Evolutionary conservation across 1,140 invertebrate species (phyloP).

Genomic region (Drosophila asahinai): DNA sequence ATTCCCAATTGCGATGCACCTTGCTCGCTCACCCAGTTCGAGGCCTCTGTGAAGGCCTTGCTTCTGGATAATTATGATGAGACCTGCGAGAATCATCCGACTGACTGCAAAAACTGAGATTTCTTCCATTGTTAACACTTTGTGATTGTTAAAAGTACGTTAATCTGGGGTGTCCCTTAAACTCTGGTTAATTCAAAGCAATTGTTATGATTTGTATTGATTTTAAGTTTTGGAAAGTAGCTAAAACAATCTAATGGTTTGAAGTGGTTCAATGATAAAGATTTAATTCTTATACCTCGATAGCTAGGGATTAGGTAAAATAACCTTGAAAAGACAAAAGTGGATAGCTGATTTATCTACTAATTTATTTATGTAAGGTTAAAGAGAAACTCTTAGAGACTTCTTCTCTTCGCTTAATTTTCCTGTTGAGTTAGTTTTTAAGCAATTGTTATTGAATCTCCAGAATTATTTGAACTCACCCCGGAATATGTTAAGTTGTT

Average conservation of each 20-base stretch:
- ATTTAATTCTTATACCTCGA: background rate
- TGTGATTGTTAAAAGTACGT: slow-evolving; percentile 32
- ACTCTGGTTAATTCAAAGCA: slow-evolving; percentile 1
- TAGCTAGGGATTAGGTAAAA: background rate
- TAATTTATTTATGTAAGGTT: background rate
- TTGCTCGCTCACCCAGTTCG: slow-evolving; percentile 85
- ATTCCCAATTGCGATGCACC: slow-evolving; percentile 86
- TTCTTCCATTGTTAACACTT: slow-evolving; percentile 12
- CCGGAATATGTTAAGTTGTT: slow-evolving; percentile 15
- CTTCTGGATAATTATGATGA: slow-evolving; percentile 86
- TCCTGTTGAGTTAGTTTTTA: background rate
- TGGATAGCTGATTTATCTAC: background rate
- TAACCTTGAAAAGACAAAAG: background rate
- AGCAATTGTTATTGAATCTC: slow-evolving; percentile 9
- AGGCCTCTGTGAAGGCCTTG: slow-evolving; percentile 82
- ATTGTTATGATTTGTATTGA: background rate
- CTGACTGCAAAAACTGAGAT: slow-evolving; percentile 69
- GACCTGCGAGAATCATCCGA: slow-evolving; percentile 85
- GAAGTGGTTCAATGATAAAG: background rate
- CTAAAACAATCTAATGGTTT: background rate
- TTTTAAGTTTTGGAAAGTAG: background rate
- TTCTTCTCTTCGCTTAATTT: background rate
- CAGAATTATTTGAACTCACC: background rate
- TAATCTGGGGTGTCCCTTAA: slow-evolving; percentile 21
- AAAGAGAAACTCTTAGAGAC: background rate